Evolutionary conservation across 2,888 invertebrate genomes (phyloP).

Genomic region (Sepioteuthis lessoniana): DNA sequence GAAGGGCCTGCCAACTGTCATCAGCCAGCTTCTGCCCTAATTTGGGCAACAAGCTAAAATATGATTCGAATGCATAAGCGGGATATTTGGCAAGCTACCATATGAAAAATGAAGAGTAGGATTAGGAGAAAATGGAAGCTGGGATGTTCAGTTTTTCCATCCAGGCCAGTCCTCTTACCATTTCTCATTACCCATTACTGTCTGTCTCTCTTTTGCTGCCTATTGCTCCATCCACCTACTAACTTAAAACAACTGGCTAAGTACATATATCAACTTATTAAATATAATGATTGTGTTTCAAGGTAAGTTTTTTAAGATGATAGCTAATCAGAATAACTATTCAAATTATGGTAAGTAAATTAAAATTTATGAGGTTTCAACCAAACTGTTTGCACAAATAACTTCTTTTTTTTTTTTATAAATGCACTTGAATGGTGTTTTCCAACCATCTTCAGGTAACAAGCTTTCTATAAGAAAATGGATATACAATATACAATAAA

Average conservation of each 20-base stretch:
- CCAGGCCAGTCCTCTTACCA: conserved; percentile 21
- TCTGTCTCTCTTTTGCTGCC: conserved; percentile 14
- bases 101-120: conserved; percentile 46
- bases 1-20: conserved; percentile 46
- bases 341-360: neutral
- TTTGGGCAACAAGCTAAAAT: conserved; percentile 47
- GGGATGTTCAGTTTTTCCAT: conserved; percentile 17
- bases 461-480: neutral
- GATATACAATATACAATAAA: neutral
- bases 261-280: neutral
- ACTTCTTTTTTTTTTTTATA: neutral
- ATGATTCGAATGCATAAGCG: conserved; percentile 45
- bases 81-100: conserved; percentile 45
- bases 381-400: neutral
- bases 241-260: neutral
- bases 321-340: neutral
- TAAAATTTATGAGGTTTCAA: neutral
- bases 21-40: conserved; percentile 46
- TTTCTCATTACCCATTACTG: conserved; percentile 15
- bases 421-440: neutral
- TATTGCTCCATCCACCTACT: neutral
- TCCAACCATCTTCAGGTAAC: neutral
- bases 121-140: conserved; percentile 35
- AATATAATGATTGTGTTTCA: neutral
- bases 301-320: neutral